A percentile compares a stretch with the other conserved stretches of the same genome.
These are phyloP conservation scores for Gnathonemus longibarbis DNA, from an alignment of 2,113 vertebrate genomes.

Conservation along the genomic window DNA sequence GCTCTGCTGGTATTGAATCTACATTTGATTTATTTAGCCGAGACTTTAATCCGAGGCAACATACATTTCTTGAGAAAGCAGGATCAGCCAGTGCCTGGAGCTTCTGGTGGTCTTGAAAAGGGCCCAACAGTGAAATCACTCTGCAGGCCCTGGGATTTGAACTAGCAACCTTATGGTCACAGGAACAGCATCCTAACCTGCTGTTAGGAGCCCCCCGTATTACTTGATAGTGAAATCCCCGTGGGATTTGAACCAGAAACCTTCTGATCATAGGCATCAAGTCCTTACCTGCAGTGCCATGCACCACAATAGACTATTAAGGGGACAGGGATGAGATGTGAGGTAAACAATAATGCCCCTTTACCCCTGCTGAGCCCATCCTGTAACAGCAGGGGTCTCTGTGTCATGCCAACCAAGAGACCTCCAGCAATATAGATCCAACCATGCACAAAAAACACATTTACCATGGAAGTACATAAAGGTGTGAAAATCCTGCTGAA, in stretches of 20 bases:
- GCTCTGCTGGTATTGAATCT: background rate
- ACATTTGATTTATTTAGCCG: background rate
- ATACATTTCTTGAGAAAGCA: background rate
- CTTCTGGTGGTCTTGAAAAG: background rate
- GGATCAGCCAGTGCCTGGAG: background rate
- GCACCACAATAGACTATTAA: background rate
- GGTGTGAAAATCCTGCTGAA: background rate
- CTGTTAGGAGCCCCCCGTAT: too few relatives aligned
- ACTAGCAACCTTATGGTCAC: background rate
- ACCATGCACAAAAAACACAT: background rate
- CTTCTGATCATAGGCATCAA: background rate
- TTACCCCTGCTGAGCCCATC: background rate
- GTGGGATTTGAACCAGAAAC: background rate
- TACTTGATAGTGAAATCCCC: too few relatives aligned
- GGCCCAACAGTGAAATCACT: background rate
- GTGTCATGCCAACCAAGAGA: background rate
- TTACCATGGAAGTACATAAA: background rate
- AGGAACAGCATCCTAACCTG: background rate
- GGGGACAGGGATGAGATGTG: background rate
- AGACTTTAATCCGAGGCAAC: background rate
- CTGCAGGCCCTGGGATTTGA: background rate
- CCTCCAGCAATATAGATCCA: background rate
- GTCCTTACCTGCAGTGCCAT: background rate
- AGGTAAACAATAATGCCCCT: background rate
- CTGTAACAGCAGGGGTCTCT: background rate